Percentiles rank a stretch among this genome's conserved stretches.
These are phyloP conservation scores for Oscheius onirici DNA, from an alignment of 2,888 invertebrate species.

Conservation along the genomic window DNA sequence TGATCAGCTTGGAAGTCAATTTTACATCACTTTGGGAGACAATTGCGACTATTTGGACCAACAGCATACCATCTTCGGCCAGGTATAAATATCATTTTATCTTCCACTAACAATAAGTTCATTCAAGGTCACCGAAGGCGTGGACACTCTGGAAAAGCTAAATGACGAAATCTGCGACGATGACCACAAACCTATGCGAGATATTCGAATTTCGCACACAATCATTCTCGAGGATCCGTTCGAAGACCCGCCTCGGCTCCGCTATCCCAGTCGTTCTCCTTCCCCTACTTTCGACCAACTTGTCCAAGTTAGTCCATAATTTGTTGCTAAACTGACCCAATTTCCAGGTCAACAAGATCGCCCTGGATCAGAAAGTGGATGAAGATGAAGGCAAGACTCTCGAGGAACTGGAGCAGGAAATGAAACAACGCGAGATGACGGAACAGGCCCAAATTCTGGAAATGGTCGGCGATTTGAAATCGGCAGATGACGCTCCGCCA, in stretches of 20 bases:
- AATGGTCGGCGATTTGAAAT: constrained; percentile 96
- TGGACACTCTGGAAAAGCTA: constrained; percentile 82
- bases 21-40: constrained; percentile 89
- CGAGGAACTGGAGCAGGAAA: constrained; percentile 86
- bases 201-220: constrained; percentile 91
- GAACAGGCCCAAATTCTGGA: constrained; percentile 96
- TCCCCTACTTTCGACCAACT: constrained; percentile 82
- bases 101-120: no score
- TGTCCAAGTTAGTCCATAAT: constrained; percentile 37
- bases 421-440: constrained; percentile 90
- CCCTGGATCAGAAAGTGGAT: constrained; percentile 65
- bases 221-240: constrained; percentile 95
- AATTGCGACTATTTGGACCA: constrained; percentile 84
- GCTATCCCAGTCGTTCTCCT: constrained; percentile 86
- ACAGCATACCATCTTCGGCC: constrained; percentile 91
- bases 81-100: no score
- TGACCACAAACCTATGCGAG: constrained; percentile 88
- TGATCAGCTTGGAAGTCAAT: constrained; percentile 86
- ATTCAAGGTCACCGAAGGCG: constrained; percentile 90
- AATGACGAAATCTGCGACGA: constrained; percentile 94
- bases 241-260: constrained; percentile 84
- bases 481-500: constrained; percentile 95
- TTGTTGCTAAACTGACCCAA: not conserved
- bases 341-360: constrained; percentile 63
- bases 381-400: constrained; percentile 84